A percentile compares a stretch with the other conserved stretches of the same genome.
These are phyloP conservation scores for Chloebia gouldiae DNA, from an alignment of 2,113 vertebrate species.

Conservation along the genomic window DNA sequence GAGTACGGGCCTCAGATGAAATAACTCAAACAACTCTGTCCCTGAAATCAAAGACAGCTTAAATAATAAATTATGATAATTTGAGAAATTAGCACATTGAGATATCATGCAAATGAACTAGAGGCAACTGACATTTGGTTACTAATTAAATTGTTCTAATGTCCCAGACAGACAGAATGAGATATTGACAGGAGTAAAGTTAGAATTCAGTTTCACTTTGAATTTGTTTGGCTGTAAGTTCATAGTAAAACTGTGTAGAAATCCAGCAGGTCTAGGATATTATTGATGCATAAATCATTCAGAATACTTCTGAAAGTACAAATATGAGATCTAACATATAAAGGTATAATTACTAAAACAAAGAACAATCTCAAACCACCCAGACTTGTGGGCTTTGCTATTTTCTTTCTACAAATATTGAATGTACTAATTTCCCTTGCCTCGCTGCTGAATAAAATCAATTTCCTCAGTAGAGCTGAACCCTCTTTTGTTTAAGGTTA, in stretches of 20 bases:
- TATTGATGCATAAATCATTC: constrained; percentile 57
- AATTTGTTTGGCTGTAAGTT: constrained; percentile 63
- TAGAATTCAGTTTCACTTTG: constrained; percentile 61
- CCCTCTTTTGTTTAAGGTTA: constrained; percentile 80
- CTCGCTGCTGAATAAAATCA: constrained; percentile 80
- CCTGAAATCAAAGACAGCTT: constrained; percentile 67
- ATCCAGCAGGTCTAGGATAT: constrained; percentile 35
- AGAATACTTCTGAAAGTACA: constrained; percentile 71
- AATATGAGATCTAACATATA: constrained; percentile 73
- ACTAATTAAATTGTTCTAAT: constrained; percentile 49
- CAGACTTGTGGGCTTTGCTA: constrained; percentile 76
- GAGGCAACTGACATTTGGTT: constrained; percentile 32
- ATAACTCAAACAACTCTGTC: constrained; percentile 63
- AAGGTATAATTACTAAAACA: constrained; percentile 81
- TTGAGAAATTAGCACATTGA: constrained; percentile 63
- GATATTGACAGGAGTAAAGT: constrained; percentile 42
- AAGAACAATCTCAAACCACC: constrained; percentile 77
- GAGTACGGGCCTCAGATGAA: constrained; percentile 49
- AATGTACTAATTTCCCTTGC: constrained; percentile 82
- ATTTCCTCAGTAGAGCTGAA: constrained; percentile 80
- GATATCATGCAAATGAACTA: constrained; percentile 56
- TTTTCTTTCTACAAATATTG: constrained; percentile 84
- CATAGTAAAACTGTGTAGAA: constrained; percentile 34
- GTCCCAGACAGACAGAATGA: constrained; percentile 47
- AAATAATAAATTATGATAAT: constrained; percentile 72